Evolutionary conservation across 2,797 vertebrate species (phyloP).

Genomic region (Fringilla coelebs): DNA sequence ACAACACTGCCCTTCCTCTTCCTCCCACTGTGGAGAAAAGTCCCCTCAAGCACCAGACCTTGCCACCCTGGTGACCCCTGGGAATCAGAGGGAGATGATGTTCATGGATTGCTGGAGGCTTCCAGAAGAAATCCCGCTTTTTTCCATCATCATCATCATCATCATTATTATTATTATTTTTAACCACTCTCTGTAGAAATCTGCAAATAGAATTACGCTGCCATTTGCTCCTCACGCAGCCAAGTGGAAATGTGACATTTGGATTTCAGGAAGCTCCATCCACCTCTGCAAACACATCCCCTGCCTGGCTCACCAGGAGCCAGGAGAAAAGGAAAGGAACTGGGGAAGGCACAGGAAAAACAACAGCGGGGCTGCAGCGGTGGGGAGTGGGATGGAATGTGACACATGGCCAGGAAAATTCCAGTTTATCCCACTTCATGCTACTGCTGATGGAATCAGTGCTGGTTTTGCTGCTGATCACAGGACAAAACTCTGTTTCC

Average conservation of each 20-base stretch:
- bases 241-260: not conserved
- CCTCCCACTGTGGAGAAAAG: not conserved
- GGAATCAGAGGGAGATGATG: not conserved
- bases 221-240: not conserved
- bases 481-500: not conserved
- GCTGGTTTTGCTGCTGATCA: not conserved
- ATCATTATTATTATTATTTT: not conserved
- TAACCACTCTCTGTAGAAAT: not conserved
- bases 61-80: not conserved
- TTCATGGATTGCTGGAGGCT: not conserved
- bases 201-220: not conserved
- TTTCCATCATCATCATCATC: not conserved
- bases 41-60: not conserved
- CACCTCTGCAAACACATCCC: constrained; percentile 10
- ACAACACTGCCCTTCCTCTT: not conserved
- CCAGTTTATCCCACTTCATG: not conserved
- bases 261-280: not conserved
- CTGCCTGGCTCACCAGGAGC: not conserved
- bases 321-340: not conserved
- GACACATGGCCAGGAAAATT: not conserved
- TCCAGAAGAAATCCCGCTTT: not conserved
- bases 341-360: not conserved
- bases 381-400: not conserved
- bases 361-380: fast-evolving
- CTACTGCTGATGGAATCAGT: not conserved